A percentile compares a stretch with the other conserved stretches of the same genome.
Evolutionary conservation across 2,797 vertebrate species (phyloP).

Genomic region (Chaenodraco wilsoni): DNA sequence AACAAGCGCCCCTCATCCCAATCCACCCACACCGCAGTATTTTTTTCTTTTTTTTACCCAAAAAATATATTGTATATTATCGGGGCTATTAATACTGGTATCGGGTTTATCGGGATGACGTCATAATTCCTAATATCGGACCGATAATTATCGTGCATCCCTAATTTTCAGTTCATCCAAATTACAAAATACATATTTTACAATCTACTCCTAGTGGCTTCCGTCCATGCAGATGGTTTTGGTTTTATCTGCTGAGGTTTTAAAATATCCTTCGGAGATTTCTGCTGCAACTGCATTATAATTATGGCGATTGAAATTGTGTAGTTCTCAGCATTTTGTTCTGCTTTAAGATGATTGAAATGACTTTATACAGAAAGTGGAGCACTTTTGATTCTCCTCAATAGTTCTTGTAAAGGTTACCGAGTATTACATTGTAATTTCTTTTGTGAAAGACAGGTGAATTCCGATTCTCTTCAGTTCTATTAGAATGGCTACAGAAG

Average conservation of each 20-base stretch:
- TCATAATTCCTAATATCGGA: no score
- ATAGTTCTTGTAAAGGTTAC: slow-evolving; percentile 1
- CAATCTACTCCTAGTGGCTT: background rate
- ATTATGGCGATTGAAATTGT: background rate
- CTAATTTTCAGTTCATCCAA: slow-evolving; percentile 26
- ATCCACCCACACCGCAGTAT: no score
- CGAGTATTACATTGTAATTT: background rate
- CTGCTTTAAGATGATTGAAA: slow-evolving; percentile 1
- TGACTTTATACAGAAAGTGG: background rate
- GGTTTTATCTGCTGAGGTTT: slow-evolving; percentile 19
- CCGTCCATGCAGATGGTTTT: slow-evolving; percentile 7
- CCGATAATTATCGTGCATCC: no score
- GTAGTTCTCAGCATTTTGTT: slow-evolving; percentile 4
- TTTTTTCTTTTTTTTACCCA: no score
- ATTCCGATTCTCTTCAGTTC: background rate
- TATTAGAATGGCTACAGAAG: background rate
- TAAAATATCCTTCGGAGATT: slow-evolving; percentile 11
- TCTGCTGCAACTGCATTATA: slow-evolving; percentile 25
- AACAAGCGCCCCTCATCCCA: no score
- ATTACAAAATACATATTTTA: slow-evolving; percentile 7
- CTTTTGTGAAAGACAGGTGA: background rate
- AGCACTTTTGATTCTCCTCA: slow-evolving; percentile 5
- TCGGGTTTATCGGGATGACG: no score
- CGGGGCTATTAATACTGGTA: no score
- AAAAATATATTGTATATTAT: no score